Conservation (phyloP, 2,797 vertebrate species). For the Capromys pilorides region DNA sequence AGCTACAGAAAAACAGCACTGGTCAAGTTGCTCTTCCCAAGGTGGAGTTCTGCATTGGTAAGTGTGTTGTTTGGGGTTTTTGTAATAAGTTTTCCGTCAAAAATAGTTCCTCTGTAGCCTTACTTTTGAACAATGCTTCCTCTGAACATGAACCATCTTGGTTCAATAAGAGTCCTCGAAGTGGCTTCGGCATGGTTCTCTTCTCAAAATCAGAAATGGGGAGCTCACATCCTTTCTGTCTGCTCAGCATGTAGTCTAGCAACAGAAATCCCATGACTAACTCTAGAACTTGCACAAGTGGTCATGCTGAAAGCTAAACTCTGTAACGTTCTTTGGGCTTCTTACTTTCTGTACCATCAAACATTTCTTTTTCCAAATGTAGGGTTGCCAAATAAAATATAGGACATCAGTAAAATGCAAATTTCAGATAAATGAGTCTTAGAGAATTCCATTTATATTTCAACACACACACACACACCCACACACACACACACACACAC, state of each 20-base stretch:
- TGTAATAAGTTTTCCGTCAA: neutral
- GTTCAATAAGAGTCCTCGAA: neutral
- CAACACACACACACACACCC: neutral
- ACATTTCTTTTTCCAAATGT: conserved; percentile 2
- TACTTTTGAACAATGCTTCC: neutral
- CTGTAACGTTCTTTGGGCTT: neutral
- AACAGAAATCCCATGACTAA: neutral
- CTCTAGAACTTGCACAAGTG: neutral
- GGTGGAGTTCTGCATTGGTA: neutral
- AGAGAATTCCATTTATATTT: conserved; percentile 26
- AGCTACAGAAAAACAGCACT: neutral
- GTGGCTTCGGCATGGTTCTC: neutral
- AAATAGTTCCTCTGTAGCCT: neutral
- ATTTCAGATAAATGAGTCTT: conserved; percentile 43
- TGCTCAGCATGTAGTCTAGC: neutral
- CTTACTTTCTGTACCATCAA: neutral
- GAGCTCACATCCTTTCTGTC: neutral
- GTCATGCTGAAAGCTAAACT: neutral
- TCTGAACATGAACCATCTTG: neutral
- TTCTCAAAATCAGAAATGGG: neutral
- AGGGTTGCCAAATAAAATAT: neutral
- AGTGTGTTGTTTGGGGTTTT: neutral
- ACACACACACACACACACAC: neutral
- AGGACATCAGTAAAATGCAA: neutral
- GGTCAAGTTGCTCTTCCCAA: conserved; percentile 29